Evolutionary conservation across 2,797 vertebrate species (phyloP).

Genomic region (Propithecus perrieri): DNA sequence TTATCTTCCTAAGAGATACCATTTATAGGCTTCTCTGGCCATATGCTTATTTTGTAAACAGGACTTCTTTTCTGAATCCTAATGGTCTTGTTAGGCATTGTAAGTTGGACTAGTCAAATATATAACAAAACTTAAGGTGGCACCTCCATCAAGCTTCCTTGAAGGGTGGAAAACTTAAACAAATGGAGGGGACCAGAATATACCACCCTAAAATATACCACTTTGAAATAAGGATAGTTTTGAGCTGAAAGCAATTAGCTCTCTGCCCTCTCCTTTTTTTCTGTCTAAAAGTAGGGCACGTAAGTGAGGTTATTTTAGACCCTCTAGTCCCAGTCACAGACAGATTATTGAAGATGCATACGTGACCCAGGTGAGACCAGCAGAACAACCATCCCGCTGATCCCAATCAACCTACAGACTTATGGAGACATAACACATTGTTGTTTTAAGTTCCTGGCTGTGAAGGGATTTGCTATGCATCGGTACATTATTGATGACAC

Average conservation of each 20-base stretch:
- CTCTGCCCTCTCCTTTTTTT: not conserved
- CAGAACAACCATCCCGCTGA: not conserved
- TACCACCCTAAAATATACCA: not conserved
- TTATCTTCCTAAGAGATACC: not conserved
- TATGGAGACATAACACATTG: not conserved
- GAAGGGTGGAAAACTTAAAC: not conserved
- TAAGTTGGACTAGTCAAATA: not conserved
- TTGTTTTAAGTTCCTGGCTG: not conserved
- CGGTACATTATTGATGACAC: not conserved
- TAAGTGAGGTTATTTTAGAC: not conserved
- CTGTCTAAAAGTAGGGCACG: not conserved
- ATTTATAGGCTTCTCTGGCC: not conserved
- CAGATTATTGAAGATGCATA: not conserved
- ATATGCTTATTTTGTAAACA: not conserved
- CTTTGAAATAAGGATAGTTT: not conserved
- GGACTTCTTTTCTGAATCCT: not conserved
- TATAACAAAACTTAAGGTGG: not conserved
- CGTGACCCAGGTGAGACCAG: not conserved
- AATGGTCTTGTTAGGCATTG: not conserved
- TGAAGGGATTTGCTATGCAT: not conserved
- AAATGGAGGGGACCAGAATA: not conserved
- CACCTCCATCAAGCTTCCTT: not conserved
- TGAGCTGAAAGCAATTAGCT: not conserved
- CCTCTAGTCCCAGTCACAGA: not conserved
- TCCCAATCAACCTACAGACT: not conserved